Conservation (phyloP, 1,140 invertebrate genomes). For the Gonatopus flavifemur region DNA sequence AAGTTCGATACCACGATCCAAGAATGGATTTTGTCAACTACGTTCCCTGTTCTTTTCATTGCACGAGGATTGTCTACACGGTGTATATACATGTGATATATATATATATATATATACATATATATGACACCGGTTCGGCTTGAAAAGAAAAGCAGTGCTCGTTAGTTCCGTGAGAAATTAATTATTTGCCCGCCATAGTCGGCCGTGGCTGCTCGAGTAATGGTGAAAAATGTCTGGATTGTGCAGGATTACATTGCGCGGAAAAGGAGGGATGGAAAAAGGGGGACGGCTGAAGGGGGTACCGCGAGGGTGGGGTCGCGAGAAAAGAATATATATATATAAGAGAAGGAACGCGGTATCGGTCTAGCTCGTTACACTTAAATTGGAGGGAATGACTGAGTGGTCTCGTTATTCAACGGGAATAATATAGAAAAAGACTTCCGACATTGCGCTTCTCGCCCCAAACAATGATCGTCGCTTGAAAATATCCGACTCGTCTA, state of each 20-base stretch:
- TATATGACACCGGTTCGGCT: constrained; percentile 16
- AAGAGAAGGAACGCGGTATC: constrained; percentile 58
- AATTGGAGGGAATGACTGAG: constrained; percentile 60
- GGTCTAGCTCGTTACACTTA: constrained; percentile 59
- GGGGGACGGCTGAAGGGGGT: constrained; percentile 15
- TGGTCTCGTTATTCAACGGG: constrained; percentile 56
- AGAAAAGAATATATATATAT: constrained; percentile 56
- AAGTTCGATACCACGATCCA: no score
- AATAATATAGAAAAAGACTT: constrained; percentile 54
- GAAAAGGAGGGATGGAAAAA: constrained; percentile 15
- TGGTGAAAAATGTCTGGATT: constrained; percentile 60
- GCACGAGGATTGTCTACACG: no score
- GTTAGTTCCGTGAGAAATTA: constrained; percentile 59
- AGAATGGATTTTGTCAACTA: no score
- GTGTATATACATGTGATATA: no score
- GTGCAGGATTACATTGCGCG: constrained; percentile 52
- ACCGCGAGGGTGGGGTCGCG: constrained; percentile 19
- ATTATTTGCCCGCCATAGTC: constrained; percentile 55
- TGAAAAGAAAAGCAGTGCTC: constrained; percentile 45
- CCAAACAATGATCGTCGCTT: no score
- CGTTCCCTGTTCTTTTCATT: no score
- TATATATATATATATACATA: no score
- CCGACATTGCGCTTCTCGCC: constrained; percentile 13
- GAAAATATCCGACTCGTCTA: no score
- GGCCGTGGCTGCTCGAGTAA: constrained; percentile 48